Evolutionary conservation across 2,113 vertebrate genomes (phyloP), one percentile per base, ranked within the genome.

Genomic region (Ciconia maguari): DNA sequence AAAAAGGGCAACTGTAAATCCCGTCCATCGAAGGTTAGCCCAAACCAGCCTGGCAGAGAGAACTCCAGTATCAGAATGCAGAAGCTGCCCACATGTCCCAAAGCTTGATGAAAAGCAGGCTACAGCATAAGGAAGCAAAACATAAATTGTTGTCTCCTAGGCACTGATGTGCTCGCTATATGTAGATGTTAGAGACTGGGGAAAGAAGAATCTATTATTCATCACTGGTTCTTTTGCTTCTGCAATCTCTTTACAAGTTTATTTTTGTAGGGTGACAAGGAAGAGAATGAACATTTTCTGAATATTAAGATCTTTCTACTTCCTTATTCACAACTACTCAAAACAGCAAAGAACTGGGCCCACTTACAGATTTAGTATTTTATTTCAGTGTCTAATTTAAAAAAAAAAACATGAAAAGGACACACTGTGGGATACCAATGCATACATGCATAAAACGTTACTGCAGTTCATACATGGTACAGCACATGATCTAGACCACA

Each of bases 151-250:
- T 90, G 51, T 76, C 66, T 85, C 85, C 49, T 26, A 90, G 58
- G 87, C 65, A 79, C 16, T 74, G n/a, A 82, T 5, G 11, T 76
- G 41, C 52, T 87, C 6, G 2, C 34, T 90, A 5, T 10, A 79
- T 34, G 49, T 65, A 91, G n/a, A 85, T 82, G 48, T 72, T 76
- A 87, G 57, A 87, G 49, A 83, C 44, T 21, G 19, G 25, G 34
- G 17, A 87, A 90, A 96, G 82, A 90, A 80, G 24, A 85, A 93
- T 93, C 84, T 90, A 88, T 96, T 94, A 95, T 96, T 96, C 58
- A 95, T 96, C 77, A 80, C 36, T 49, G 44, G 41, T 54, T 91
- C 52, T 93, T 93, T 79, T 85, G 41, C 87, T 91, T 68, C 78
- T 87, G 48, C 84, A 87, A 69, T 69, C 61, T 91, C 61, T 85